Conservation (phyloP, 2,888 invertebrate species). For the Lasioglossum morio region DNA sequence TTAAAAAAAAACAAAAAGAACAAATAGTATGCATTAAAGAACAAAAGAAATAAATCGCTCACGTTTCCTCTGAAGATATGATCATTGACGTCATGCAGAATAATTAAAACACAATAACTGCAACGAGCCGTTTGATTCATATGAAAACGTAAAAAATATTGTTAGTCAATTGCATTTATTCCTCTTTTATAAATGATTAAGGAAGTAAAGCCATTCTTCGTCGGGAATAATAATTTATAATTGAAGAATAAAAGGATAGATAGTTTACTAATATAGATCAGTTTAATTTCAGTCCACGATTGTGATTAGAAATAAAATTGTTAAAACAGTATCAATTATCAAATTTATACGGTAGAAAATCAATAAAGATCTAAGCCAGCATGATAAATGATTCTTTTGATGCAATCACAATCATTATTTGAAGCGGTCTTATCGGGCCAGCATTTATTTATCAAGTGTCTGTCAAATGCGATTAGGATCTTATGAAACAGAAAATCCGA, state of each 20-base stretch:
- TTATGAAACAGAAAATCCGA: slow-evolving; percentile 26
- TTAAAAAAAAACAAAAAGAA: background rate
- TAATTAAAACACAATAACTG: background rate
- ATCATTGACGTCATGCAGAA: background rate
- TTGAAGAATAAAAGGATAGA: no score
- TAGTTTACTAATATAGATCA: no score
- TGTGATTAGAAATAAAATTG: no score
- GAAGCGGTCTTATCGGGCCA: slow-evolving; percentile 20
- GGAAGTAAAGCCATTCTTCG: background rate
- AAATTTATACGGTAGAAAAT: background rate
- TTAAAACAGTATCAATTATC: background rate
- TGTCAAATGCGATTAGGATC: slow-evolving; percentile 38
- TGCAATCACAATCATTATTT: background rate
- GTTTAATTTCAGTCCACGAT: no score
- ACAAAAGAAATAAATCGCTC: no score
- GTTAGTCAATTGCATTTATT: background rate
- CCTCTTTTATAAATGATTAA: background rate
- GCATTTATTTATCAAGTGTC: background rate
- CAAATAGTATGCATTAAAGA: no score
- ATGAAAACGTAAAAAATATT: background rate
- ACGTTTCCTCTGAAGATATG: background rate
- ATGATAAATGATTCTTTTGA: background rate
- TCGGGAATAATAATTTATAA: background rate
- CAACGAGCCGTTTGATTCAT: background rate
- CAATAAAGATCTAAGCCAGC: background rate